Percentiles rank a stretch among this genome's conserved stretches.
Evolutionary conservation across 2,113 vertebrate species (phyloP).

Genomic region (Cyphomyrus plagiostoma): DNA sequence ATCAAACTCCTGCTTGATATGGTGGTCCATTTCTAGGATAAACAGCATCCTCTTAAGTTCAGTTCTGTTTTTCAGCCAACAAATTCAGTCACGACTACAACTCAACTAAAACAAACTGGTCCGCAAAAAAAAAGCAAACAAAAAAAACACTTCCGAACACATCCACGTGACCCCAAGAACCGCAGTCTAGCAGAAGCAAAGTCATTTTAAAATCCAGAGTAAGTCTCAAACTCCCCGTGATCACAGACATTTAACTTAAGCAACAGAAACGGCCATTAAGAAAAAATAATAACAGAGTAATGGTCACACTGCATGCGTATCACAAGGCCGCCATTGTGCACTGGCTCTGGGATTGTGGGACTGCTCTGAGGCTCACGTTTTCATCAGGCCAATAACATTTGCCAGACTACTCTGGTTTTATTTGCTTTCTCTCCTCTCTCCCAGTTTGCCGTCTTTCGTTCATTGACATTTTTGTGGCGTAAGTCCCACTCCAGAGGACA

Average conservation of each 20-base stretch:
- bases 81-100: constrained; percentile 18
- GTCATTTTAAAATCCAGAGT: constrained; percentile 46
- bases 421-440: constrained; percentile 11
- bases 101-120: constrained; percentile 29
- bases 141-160: constrained; percentile 43
- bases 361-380: neutral
- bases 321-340: constrained; percentile 36
- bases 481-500: constrained; percentile 32
- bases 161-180: constrained; percentile 52
- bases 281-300: constrained; percentile 32
- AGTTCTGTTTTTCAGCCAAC: neutral
- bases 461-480: neutral
- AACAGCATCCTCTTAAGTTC: no score
- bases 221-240: constrained; percentile 50
- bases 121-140: constrained; percentile 28
- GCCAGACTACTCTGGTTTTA: constrained; percentile 2
- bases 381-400: constrained; percentile 11
- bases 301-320: constrained; percentile 21
- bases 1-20: neutral
- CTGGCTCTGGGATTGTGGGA: constrained; percentile 15
- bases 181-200: constrained; percentile 22
- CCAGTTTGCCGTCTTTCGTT: neutral
- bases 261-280: constrained; percentile 31
- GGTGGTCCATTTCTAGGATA: neutral
- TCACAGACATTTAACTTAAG: constrained; percentile 18